Base-by-base conservation (phyloP, 2,888 invertebrate species). In the Conus canariensis region DNA sequence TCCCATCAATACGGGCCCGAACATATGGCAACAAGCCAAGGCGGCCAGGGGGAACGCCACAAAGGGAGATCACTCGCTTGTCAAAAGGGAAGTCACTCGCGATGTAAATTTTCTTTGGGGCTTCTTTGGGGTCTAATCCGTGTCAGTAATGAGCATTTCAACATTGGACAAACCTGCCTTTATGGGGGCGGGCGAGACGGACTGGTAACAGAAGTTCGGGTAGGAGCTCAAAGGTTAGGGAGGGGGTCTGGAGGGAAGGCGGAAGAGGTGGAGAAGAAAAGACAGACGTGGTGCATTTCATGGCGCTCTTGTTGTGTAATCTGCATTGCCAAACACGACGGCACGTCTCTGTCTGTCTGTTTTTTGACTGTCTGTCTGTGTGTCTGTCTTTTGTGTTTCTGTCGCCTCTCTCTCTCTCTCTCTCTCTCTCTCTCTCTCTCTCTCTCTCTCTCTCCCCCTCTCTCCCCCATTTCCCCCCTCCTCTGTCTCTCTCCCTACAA, bases 111-210 rank as follows among this genome's bases (percentile, higher is more conserved):
- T 85, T 58, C n/a, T 85, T 85, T 85, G 25, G 70, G 64, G 64
- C 16, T 64, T 16, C 64, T 64, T 64, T 64, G 70, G 7, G 12
- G 3, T 16, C 60, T 85, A 85, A 85, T 85, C 85, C 64, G 16
- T 59, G 58, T 12, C 85, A 25, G 85, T 85, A 85, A 85, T 85
- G 85, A 85, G 85, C 85, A 85, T 60, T 85, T 85, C 85, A 85
- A 85, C 85, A 64, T 12, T 25, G 85, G 64, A 85, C 85, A 85
- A 85, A 85, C 58, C 85, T 25, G 60, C 85, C 85, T 85, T 64
- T 85, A 64, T 85, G 59, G 14, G 25, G 58, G 19, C 30, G 80
- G 64, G 8, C n/a, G 74, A n/a, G 74, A n/a, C 64, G 64, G 64
- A 7, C 64, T 64, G 10, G 64, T 64, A 64, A 64, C 16, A 74